Evolutionary conservation across 2,113 vertebrate genomes (phyloP).

Genomic region (Bolborhynchus lineola): DNA sequence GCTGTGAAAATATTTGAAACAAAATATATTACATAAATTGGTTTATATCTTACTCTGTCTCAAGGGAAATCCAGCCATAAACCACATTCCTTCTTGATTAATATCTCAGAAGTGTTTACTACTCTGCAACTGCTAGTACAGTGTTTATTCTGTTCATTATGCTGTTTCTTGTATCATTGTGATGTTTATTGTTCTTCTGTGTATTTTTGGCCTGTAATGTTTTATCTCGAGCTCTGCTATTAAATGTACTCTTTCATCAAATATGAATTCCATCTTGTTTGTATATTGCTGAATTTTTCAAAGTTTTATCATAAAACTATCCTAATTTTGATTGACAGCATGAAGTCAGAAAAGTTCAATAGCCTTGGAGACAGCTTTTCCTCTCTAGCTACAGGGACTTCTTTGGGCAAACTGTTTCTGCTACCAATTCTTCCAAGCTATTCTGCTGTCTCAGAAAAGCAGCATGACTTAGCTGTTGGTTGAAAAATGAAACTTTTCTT

Average conservation of each 20-base stretch:
- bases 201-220: conserved; percentile 73
- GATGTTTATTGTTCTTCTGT: conserved; percentile 71
- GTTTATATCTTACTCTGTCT: conserved; percentile 66
- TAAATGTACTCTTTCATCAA: neutral
- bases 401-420: neutral
- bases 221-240: conserved; percentile 48
- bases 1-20: conserved; percentile 71
- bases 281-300: neutral
- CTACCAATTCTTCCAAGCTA: neutral
- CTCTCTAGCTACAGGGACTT: neutral
- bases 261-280: neutral
- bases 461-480: neutral
- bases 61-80: conserved; percentile 57
- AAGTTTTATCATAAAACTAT: neutral
- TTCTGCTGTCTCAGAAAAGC: neutral
- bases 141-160: conserved; percentile 74
- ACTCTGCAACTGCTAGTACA: conserved; percentile 38
- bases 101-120: conserved; percentile 59
- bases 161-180: conserved; percentile 54
- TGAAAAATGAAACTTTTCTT: neutral
- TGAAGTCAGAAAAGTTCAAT: neutral
- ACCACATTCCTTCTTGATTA: conserved; percentile 67
- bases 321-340: neutral
- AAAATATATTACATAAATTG: conserved; percentile 68
- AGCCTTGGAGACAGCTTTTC: neutral